Evolutionary conservation across 2,797 vertebrate species (phyloP), one percentile per base, ranked within the genome.

Genomic region (Rhinatrema bivittatum): DNA sequence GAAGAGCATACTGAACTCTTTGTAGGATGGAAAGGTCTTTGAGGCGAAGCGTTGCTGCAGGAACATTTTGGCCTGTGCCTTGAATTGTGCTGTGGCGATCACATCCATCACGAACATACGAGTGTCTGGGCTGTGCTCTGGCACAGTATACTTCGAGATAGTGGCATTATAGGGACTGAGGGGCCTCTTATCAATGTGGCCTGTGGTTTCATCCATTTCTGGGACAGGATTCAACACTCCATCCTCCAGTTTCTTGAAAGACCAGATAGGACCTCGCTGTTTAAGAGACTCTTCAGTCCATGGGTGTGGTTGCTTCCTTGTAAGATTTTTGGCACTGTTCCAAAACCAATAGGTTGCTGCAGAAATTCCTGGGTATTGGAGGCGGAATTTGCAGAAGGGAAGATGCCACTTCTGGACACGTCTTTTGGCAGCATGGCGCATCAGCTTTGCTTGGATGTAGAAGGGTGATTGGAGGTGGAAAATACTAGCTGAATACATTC

Each of bases 1-100:
- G 36, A 97, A 98, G 45, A 85, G 91, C 4, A 87, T 83, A 3
- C 90, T 78, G 65, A 97, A 98, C 62, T 98, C 94, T 49, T 94
- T 95, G 60, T 92, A 98, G 1, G 93, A 88, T 7, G 94, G 94
- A 65, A 98, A 98, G 38, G 88, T 84, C 51, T 94, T 91, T 5
- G 94, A 90, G 56, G 95, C 87, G 1, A 94, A 98, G 46, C 93
- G 89, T 30, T 85, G 87, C 74, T 98, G 93, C 58, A 98, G 70
- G 62, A 97, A 97, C 17, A 98, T 70, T 73, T 98, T 98, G 37
- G 94, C 94, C 63, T 92, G 91, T 26, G 91, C 91, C 79, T 97
- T 98, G 73, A 95, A 95, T 56, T 91, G 93, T 2, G 91, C 88
- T 26, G 88, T 71, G 18, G 87, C 80, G 0, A 95, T 87, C 24